Percentiles rank a stretch among this genome's conserved stretches.
Evolutionary conservation across 2,113 vertebrate genomes (phyloP).

Genomic region (Irena cyanogastra): DNA sequence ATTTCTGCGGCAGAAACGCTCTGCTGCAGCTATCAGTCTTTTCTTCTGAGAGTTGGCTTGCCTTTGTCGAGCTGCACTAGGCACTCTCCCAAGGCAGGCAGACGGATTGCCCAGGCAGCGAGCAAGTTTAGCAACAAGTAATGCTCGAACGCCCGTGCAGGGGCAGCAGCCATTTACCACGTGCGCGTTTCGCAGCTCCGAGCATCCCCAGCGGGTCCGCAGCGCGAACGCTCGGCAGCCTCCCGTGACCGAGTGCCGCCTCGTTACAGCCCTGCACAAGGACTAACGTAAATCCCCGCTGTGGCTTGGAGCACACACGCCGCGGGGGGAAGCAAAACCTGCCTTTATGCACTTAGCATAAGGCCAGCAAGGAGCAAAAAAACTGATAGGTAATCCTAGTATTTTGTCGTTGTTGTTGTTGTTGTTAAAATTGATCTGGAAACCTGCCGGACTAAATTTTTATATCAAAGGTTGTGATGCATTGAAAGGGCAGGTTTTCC

Average conservation of each 20-base stretch:
- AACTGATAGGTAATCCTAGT: neutral
- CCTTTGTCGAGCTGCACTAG: neutral
- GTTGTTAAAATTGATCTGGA: neutral
- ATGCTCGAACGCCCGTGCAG: neutral
- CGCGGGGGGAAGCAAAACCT: neutral
- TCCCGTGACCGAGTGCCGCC: neutral
- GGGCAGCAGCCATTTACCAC: neutral
- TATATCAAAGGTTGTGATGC: neutral
- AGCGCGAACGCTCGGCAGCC: rapidly evolving
- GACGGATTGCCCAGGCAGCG: neutral
- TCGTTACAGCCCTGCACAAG: neutral
- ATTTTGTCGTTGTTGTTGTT: neutral
- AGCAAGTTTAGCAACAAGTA: slow-evolving; percentile 29
- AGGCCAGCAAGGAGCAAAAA: neutral
- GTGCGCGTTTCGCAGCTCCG: neutral
- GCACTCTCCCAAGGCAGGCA: neutral
- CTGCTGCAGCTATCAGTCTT: neutral
- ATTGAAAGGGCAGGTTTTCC: neutral
- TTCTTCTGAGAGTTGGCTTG: neutral
- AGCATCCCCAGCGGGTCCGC: neutral
- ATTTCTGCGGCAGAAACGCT: neutral
- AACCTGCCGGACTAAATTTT: neutral
- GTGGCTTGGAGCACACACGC: neutral
- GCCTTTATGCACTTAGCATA: neutral
- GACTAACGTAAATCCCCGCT: neutral